A percentile compares a stretch with the other conserved stretches of the same genome.
Conservation (phyloP, 2,113 vertebrate genomes). For the Zosterops pallidus region DNA sequence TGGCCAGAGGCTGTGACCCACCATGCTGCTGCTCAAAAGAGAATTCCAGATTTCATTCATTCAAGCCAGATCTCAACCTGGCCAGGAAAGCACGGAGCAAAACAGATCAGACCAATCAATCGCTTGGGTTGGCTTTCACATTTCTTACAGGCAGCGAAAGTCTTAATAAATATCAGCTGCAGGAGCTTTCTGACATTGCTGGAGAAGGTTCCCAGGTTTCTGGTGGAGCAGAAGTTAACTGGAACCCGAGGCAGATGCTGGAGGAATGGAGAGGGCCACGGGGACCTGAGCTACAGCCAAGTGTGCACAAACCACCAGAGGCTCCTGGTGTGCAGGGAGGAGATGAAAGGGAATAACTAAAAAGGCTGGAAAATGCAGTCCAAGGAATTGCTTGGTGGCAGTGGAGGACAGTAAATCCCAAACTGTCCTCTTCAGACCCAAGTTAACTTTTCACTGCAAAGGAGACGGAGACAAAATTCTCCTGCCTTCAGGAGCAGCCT, state of each 20-base stretch:
- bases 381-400: neutral
- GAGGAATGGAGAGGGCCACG: neutral
- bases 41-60: neutral
- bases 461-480: neutral
- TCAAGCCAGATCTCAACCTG: neutral
- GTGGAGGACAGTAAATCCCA: neutral
- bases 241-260: neutral
- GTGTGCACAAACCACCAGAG: neutral
- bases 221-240: conserved; percentile 11
- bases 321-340: neutral
- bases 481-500: neutral
- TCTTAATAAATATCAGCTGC: neutral
- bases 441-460: neutral
- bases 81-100: neutral
- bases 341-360: neutral
- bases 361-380: neutral
- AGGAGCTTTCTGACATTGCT: neutral
- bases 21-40: neutral
- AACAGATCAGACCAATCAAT: neutral
- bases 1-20: neutral
- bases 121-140: neutral
- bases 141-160: neutral
- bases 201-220: neutral
- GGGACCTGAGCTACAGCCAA: neutral
- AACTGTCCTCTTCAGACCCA: neutral